These are phyloP conservation scores for Malurus melanocephalus DNA, from an alignment of 2,113 vertebrate genomes.

Conservation along the genomic window DNA sequence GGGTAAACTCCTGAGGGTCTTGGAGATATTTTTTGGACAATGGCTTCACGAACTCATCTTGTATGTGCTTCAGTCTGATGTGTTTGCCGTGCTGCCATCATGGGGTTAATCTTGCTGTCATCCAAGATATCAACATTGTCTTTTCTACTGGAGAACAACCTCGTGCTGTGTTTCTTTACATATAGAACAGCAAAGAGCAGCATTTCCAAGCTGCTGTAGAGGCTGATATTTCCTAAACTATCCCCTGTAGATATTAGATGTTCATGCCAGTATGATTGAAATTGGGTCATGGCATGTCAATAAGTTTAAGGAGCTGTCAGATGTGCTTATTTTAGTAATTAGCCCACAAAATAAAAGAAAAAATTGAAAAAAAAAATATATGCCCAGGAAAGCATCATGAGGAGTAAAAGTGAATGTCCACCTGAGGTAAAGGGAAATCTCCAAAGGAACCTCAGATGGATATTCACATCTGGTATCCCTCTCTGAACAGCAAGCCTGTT, in stretches of 20 bases:
- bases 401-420: not conserved
- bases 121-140: not conserved
- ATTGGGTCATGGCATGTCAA: accelerated
- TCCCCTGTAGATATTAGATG: not conserved
- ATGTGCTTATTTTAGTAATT: not conserved
- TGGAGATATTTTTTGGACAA: not conserved
- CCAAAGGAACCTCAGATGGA: not conserved
- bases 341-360: not conserved
- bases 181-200: not conserved
- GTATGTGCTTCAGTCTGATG: accelerated
- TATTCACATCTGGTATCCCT: accelerated
- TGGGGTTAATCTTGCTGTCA: not conserved
- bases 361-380: not conserved
- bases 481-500: not conserved
- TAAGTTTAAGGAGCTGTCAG: not conserved
- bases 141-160: not conserved
- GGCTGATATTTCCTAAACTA: not conserved
- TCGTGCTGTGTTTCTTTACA: not conserved
- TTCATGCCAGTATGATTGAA: not conserved
- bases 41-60: not conserved
- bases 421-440: not conserved
- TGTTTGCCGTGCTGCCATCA: not conserved
- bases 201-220: not conserved
- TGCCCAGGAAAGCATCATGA: not conserved
- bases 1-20: not conserved